These are phyloP conservation scores for Oncopodura yosiiana DNA, from an alignment of 1,140 invertebrate species.

Conservation along the genomic window DNA sequence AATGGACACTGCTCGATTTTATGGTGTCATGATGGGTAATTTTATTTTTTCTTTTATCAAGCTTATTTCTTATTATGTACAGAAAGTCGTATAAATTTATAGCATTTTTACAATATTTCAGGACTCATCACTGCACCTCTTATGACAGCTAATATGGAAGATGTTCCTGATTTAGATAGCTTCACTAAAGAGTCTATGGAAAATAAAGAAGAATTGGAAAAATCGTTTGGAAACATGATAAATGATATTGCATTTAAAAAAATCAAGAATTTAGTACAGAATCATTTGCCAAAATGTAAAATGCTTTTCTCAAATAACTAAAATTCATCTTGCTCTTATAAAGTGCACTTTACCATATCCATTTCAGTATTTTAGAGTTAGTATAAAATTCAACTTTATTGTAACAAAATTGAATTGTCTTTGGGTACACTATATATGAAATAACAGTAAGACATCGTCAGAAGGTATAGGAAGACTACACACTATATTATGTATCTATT, in stretches of 20 bases:
- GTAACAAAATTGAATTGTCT: too few relatives aligned
- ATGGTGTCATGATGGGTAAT: conserved; percentile 7
- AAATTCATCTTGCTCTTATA: too few relatives aligned
- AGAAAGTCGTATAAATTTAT: neutral
- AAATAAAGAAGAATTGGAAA: neutral
- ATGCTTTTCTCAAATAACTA: too few relatives aligned
- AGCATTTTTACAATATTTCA: neutral
- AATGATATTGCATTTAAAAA: conserved; percentile 1
- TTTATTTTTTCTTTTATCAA: neutral
- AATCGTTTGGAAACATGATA: conserved; percentile 7
- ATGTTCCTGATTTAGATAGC: conserved; percentile 26
- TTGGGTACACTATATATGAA: too few relatives aligned
- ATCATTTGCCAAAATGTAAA: conserved; percentile 7
- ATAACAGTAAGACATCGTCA: too few relatives aligned
- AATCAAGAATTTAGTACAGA: conserved; percentile 4
- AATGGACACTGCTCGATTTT: conserved; percentile 4
- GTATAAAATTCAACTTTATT: too few relatives aligned
- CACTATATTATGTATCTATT: too few relatives aligned
- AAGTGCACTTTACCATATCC: too few relatives aligned
- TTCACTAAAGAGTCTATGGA: conserved; percentile 1
- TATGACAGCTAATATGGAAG: conserved; percentile 7
- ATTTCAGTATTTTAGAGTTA: too few relatives aligned
- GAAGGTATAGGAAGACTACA: too few relatives aligned
- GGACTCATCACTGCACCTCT: conserved; percentile 24
- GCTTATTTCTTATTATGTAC: too few relatives aligned